Evolutionary conservation across 2,888 invertebrate genomes (phyloP).

Genomic region (Frankliniella fusca): DNA sequence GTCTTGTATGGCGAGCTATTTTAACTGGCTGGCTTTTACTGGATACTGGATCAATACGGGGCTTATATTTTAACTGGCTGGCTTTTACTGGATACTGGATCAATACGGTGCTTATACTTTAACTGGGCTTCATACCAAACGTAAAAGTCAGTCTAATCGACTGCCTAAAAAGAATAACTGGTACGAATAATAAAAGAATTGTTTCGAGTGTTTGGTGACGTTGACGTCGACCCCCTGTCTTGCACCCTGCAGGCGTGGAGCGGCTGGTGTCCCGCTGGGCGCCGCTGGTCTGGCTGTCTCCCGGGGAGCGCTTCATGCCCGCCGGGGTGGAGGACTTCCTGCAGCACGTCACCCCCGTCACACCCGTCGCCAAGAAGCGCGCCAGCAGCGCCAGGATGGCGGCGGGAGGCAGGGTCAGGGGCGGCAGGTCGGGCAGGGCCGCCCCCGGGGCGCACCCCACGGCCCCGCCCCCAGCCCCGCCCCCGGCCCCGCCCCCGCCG

Average conservation of each 20-base stretch:
- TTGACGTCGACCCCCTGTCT: no score
- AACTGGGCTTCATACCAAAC: no score
- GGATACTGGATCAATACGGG: no score
- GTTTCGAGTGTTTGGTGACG: no score
- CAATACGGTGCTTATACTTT: no score
- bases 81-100: no score
- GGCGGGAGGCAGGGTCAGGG: conserved; percentile 45
- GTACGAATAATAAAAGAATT: no score
- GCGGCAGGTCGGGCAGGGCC: conserved; percentile 45
- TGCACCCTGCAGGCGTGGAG: conserved; percentile 37
- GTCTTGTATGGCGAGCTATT: no score
- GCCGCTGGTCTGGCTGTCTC: conserved; percentile 62
- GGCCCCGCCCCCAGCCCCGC: conserved; percentile 43
- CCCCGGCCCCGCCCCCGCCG: conserved; percentile 35
- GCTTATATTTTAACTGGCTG: no score
- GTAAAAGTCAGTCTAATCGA: no score
- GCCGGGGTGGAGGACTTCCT: conserved; percentile 59
- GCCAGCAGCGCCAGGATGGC: neutral
- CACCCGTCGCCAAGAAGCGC: conserved; percentile 11
- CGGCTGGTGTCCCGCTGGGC: conserved; percentile 58
- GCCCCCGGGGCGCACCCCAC: conserved; percentile 35
- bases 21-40: no score
- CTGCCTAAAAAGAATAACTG: no score
- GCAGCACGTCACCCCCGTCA: conserved; percentile 49
- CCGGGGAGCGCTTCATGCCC: conserved; percentile 61